Evolutionary conservation across 2,113 vertebrate species (phyloP).

Genomic region (Gambusia holbrooki): DNA sequence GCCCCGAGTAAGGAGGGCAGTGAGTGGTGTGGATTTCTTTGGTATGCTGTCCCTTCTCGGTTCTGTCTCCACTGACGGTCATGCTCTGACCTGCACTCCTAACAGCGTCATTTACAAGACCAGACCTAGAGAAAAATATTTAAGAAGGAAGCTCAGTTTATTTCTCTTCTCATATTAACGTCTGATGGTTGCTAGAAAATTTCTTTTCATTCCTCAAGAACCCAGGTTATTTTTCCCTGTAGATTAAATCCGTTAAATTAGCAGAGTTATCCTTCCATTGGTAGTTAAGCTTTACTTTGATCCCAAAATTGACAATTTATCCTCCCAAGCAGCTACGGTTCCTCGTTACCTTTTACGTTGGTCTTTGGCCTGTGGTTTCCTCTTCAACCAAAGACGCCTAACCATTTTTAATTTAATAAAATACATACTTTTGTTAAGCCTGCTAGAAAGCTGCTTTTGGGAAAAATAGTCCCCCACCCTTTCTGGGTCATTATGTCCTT

Average conservation of each 20-base stretch:
- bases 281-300: not conserved
- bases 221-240: not conserved
- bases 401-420: not conserved
- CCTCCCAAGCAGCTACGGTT: no score
- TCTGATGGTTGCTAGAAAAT: not conserved
- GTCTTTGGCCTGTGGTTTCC: not conserved
- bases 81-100: slow-evolving; percentile 7
- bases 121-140: not conserved
- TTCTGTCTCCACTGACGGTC: slow-evolving; percentile 28
- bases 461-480: no score
- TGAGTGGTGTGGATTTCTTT: slow-evolving; percentile 69
- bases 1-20: slow-evolving; percentile 40
- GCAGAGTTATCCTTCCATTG: no score
- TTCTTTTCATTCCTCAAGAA: not conserved
- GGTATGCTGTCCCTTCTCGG: slow-evolving; percentile 53
- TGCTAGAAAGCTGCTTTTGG: not conserved
- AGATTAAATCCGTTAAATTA: not conserved
- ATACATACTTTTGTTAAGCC: not conserved
- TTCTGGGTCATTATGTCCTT: no score
- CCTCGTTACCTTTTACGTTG: no score
- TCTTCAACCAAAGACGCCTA: not conserved
- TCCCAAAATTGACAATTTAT: not conserved
- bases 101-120: slow-evolving; percentile 32
- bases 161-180: not conserved
- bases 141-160: not conserved